These are phyloP conservation scores for Argya squamiceps DNA, from an alignment of 2,797 vertebrate species.

Conservation along the genomic window DNA sequence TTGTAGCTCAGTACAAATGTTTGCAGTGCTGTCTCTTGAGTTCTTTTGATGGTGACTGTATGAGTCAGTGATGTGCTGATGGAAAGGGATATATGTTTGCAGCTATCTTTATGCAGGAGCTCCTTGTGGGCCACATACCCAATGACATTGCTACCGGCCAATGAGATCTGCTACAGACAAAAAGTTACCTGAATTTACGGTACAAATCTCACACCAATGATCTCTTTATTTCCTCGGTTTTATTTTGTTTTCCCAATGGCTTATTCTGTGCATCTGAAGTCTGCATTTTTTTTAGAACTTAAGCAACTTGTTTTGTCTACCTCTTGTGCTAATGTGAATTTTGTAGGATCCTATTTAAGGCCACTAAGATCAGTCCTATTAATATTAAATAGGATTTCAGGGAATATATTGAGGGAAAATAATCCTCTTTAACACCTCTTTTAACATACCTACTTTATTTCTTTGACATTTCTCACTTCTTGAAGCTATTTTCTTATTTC, in stretches of 20 bases:
- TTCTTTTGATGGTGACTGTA: not conserved
- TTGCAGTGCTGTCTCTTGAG: not conserved
- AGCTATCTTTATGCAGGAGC: not conserved
- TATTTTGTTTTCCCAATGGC: not conserved
- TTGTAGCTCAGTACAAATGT: not conserved
- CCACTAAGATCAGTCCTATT: not conserved
- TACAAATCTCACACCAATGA: not conserved
- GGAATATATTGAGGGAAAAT: conserved; percentile 14
- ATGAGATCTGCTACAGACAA: not conserved
- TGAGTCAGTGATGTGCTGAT: not conserved
- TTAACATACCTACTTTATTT: conserved; percentile 59
- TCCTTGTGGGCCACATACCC: not conserved
- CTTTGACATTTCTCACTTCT: conserved; percentile 52
- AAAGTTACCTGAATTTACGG: not conserved
- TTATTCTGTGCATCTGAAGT: not conserved
- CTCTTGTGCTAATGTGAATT: conserved; percentile 37
- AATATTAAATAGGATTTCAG: conserved; percentile 69
- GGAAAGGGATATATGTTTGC: not conserved
- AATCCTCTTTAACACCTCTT: conserved; percentile 71
- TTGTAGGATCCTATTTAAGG: conserved; percentile 51
- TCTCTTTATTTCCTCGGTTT: not conserved
- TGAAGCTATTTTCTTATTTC: conserved; percentile 37
- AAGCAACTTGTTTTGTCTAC: conserved; percentile 9
- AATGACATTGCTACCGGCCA: not conserved
- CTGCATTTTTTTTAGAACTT: conserved; percentile 15